phyloP scores from a whole-genome alignment of 2,113 vertebrate species.

The Xiphorhynchus elegans region DNA sequence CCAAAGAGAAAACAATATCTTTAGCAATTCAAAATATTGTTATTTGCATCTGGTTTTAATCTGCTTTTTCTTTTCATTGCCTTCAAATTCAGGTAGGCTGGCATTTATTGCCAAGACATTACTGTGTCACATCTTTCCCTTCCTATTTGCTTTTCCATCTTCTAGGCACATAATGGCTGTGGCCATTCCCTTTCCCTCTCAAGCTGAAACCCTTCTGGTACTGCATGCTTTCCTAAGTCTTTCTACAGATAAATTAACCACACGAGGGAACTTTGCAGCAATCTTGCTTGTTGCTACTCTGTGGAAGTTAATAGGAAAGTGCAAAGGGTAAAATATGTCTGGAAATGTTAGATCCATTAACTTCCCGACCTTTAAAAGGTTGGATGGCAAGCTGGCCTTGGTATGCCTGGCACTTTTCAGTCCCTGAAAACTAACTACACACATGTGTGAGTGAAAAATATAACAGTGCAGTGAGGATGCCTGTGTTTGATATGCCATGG shows the following conservation, averaged over 20 bases:
- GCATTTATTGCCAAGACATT: slow-evolving; percentile 22
- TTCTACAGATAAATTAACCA: background rate
- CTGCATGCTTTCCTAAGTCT: background rate
- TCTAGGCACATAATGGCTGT: background rate
- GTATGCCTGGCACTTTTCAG: background rate
- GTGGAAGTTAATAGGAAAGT: background rate
- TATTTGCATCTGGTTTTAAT: slow-evolving; percentile 44
- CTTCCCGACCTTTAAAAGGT: background rate
- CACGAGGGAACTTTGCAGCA: background rate
- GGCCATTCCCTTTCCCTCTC: background rate
- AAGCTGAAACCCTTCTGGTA: background rate
- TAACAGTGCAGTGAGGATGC: background rate
- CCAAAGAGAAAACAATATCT: slow-evolving; percentile 62
- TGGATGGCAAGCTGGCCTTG: background rate
- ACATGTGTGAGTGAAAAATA: background rate
- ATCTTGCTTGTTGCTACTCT: background rate
- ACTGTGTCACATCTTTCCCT: background rate
- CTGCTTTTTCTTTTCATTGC: slow-evolving; percentile 43
- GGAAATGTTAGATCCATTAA: slow-evolving; percentile 32
- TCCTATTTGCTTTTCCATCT: slow-evolving; percentile 42
- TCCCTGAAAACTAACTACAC: background rate
- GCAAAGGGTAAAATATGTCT: background rate
- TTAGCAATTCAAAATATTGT: slow-evolving; percentile 59
- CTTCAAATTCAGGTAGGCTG: background rate
- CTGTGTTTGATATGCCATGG: background rate